Percentiles rank a stretch among this genome's conserved stretches.
These are phyloP conservation scores for Aphyosemion australe DNA, from an alignment of 2,113 vertebrate species.

Conservation along the genomic window DNA sequence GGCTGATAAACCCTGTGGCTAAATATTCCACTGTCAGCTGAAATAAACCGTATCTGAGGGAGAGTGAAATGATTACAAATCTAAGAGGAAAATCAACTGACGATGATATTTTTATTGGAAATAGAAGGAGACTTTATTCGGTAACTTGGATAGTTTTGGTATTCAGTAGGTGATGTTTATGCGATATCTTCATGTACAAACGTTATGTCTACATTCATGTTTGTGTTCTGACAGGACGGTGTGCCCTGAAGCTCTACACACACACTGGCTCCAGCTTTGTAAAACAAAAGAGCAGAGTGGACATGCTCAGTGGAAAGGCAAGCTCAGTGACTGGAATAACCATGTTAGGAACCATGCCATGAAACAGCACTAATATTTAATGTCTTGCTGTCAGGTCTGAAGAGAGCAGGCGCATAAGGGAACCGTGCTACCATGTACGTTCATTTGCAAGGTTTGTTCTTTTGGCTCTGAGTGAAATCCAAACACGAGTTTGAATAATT, in stretches of 20 bases:
- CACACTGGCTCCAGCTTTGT: conserved; percentile 32
- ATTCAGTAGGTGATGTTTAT: too few species aligned
- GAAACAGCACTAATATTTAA: conserved; percentile 72
- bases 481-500: conserved; percentile 8
- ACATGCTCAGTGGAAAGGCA: conserved; percentile 34
- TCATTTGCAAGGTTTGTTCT: conserved; percentile 29
- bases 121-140: not conserved
- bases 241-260: conserved; percentile 16
- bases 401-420: conserved; percentile 47
- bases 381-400: conserved; percentile 67
- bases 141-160: too few species aligned
- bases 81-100: not conserved
- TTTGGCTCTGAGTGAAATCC: conserved; percentile 27
- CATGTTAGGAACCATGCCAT: conserved; percentile 63
- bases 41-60: not conserved
- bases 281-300: conserved; percentile 44
- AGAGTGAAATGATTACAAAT: not conserved
- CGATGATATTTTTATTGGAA: not conserved
- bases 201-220: not conserved
- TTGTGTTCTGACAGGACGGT: not conserved
- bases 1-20: not conserved
- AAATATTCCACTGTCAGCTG: not conserved
- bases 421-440: conserved; percentile 55
- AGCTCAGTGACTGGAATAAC: conserved; percentile 68
- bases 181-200: too few species aligned